These are phyloP conservation scores for Metalampra italica DNA, from an alignment of 2,888 invertebrate genomes.

Conservation along the genomic window DNA sequence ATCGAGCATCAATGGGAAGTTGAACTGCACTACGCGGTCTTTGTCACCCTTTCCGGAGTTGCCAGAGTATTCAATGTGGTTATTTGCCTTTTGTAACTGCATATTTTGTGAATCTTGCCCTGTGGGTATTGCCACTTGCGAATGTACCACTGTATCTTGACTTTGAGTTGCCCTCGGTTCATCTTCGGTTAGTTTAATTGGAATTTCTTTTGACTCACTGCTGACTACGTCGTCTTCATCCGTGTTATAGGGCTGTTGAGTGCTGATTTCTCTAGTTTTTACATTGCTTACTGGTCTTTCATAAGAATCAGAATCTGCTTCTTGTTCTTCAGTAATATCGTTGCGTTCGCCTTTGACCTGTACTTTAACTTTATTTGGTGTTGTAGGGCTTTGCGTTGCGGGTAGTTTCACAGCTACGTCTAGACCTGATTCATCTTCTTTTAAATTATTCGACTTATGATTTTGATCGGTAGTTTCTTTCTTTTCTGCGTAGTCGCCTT, in stretches of 20 bases:
- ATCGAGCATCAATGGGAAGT: conserved; percentile 33
- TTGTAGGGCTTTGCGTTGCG: neutral
- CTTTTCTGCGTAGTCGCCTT: conserved; percentile 2
- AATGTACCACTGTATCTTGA: too few species aligned
- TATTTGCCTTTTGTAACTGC: too few species aligned
- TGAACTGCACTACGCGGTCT: conserved; percentile 19
- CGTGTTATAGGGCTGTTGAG: conserved; percentile 15
- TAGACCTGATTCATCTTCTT: neutral
- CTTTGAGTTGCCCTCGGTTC: too few species aligned
- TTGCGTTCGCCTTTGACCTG: neutral
- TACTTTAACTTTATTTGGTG: neutral
- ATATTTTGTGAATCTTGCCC: too few species aligned
- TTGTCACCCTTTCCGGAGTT: conserved; percentile 1
- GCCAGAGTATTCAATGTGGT: neutral
- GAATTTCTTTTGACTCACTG: conserved; percentile 4
- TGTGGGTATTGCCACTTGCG: too few species aligned
- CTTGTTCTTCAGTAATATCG: conserved; percentile 1
- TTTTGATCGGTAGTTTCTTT: conserved; percentile 3
- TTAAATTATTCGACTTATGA: neutral
- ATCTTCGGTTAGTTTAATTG: neutral
- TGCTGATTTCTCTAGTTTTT: conserved; percentile 12
- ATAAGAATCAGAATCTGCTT: neutral
- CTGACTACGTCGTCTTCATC: conserved; percentile 11
- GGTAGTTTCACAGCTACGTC: neutral
- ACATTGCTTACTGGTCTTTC: neutral